These are phyloP conservation scores for Lophius americanus DNA, from an alignment of 2,797 vertebrate species.

Conservation along the genomic window DNA sequence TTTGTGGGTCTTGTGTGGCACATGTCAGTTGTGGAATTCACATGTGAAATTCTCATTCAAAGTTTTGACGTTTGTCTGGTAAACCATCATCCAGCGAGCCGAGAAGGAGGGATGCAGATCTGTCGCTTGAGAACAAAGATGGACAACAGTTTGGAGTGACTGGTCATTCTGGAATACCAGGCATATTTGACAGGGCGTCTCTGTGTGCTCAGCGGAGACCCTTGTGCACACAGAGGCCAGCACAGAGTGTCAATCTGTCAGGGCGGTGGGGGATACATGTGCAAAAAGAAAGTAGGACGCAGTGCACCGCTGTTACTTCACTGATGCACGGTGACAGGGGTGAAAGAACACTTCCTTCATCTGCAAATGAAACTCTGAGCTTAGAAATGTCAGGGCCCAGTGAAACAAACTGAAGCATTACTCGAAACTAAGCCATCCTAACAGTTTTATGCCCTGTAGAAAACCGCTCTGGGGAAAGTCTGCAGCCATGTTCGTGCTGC, in stretches of 20 bases:
- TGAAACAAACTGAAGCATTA: neutral
- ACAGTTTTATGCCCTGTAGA: neutral
- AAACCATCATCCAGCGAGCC: slow-evolving; percentile 11
- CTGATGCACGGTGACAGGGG: neutral
- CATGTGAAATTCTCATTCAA: slow-evolving; percentile 27
- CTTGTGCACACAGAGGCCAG: slow-evolving; percentile 54
- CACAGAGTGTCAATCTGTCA: slow-evolving; percentile 32
- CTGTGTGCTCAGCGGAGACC: slow-evolving; percentile 61
- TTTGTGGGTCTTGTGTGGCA: neutral
- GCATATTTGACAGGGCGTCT: slow-evolving; percentile 72
- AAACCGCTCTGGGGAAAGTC: slow-evolving; percentile 11
- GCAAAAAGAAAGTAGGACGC: slow-evolving; percentile 9
- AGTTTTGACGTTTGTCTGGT: slow-evolving; percentile 40
- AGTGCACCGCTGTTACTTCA: neutral
- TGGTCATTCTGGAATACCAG: slow-evolving; percentile 48
- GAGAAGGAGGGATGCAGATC: slow-evolving; percentile 31
- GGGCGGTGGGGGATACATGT: slow-evolving; percentile 10
- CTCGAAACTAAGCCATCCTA: neutral
- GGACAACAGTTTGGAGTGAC: slow-evolving; percentile 67
- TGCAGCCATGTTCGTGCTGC: slow-evolving; percentile 21
- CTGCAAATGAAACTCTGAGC: neutral
- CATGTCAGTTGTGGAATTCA: slow-evolving; percentile 24
- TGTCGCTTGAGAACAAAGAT: slow-evolving; percentile 41
- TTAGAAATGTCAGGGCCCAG: neutral
- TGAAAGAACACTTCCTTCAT: neutral